Conservation (phyloP, 2,888 invertebrate genomes). For the Euphydryas editha region DNA sequence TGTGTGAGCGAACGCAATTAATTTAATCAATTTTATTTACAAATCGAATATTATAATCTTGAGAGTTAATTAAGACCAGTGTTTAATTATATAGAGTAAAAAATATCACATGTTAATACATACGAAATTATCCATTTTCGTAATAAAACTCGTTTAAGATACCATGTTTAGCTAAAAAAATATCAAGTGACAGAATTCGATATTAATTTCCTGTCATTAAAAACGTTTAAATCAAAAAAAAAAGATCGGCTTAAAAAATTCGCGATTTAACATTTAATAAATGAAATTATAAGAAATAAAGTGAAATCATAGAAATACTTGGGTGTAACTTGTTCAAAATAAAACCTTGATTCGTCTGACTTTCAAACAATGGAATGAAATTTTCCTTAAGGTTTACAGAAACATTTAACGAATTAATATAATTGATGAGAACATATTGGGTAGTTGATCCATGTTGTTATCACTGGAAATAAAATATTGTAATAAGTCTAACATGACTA, state of each 20-base stretch:
- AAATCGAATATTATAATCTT: neutral
- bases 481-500: no score
- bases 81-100: conserved; percentile 2
- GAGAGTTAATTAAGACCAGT: neutral
- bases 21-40: neutral
- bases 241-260: neutral
- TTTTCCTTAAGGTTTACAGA: neutral
- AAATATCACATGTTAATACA: conserved; percentile 1
- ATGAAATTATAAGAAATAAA: neutral
- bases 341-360: neutral
- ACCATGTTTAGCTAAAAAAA: conserved; percentile 5
- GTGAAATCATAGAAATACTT: neutral
- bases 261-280: neutral
- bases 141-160: conserved; percentile 8
- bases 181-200: neutral
- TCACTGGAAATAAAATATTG: no score
- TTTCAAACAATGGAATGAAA: neutral
- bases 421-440: no score
- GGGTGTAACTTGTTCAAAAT: neutral
- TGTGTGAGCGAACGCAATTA: neutral
- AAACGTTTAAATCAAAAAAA: neutral
- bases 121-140: neutral
- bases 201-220: conserved; percentile 1
- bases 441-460: no score
- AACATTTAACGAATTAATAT: neutral